These are phyloP conservation scores for Alectura lathami DNA, from an alignment of 2,113 vertebrate species.

Conservation along the genomic window DNA sequence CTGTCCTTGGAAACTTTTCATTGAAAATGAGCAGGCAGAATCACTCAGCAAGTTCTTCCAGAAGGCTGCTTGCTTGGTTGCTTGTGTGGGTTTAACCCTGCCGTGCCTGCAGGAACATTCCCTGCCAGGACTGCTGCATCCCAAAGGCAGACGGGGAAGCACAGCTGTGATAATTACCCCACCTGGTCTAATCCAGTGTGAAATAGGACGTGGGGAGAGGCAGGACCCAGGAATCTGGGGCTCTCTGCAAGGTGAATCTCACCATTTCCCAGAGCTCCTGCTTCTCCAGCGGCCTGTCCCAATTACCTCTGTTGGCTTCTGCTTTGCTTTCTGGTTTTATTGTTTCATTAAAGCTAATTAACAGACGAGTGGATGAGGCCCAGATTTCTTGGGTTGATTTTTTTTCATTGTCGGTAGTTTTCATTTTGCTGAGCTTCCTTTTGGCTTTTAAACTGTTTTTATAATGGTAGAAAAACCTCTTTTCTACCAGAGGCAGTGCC, in stretches of 20 bases:
- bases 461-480: background rate
- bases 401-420: background rate
- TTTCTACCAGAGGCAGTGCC: background rate
- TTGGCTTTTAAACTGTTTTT: background rate
- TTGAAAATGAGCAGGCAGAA: background rate
- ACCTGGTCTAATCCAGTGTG: background rate
- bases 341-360: background rate
- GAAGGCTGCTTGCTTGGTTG: background rate
- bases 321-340: slow-evolving; percentile 1
- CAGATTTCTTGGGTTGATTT: background rate
- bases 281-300: background rate
- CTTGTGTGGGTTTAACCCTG: background rate
- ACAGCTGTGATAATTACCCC: background rate
- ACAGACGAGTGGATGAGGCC: background rate
- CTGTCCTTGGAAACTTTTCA: background rate
- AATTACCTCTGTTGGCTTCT: background rate
- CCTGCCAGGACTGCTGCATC: background rate
- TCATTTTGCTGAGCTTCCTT: background rate
- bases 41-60: background rate
- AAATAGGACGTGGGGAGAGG: background rate
- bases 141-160: background rate
- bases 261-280: background rate
- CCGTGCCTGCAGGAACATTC: background rate
- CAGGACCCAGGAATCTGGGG: background rate
- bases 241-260: background rate